phyloP scores from a whole-genome alignment of 2,888 invertebrate species.

The Charanyca ferruginea region DNA sequence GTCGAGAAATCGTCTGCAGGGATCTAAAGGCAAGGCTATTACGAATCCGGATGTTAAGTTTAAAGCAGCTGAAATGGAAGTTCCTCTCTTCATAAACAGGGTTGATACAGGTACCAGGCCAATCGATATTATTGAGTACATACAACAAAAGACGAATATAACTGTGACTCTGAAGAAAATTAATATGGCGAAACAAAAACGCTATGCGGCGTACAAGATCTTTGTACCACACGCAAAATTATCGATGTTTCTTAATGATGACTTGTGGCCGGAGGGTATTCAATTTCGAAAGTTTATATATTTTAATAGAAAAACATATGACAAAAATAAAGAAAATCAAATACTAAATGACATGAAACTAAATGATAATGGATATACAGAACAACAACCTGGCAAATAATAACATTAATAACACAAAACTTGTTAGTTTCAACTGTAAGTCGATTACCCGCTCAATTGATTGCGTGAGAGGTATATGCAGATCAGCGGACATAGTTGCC shows the following conservation, averaged over 20 bases:
- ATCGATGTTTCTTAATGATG: slow-evolving; percentile 30
- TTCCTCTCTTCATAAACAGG: not conserved
- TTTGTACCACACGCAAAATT: too few relatives aligned
- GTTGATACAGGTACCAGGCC: not conserved
- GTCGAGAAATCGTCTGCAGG: not conserved
- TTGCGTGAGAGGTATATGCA: slow-evolving; percentile 1
- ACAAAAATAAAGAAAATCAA: slow-evolving; percentile 14
- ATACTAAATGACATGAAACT: slow-evolving; percentile 5
- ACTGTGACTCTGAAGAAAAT: slow-evolving; percentile 12
- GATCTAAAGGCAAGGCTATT: not conserved
- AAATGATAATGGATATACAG: slow-evolving; percentile 7
- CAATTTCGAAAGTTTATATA: slow-evolving; percentile 34
- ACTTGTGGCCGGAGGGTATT: slow-evolving; percentile 43
- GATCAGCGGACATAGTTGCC: too few relatives aligned
- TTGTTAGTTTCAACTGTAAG: slow-evolving; percentile 11
- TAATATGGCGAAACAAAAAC: slow-evolving; percentile 10
- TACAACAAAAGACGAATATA: slow-evolving; percentile 3
- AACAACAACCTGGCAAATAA: slow-evolving; percentile 8
- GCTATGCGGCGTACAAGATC: slow-evolving; percentile 40
- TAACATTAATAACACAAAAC: not conserved
- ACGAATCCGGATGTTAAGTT: not conserved
- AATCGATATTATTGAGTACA: not conserved
- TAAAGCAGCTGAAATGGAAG: not conserved
- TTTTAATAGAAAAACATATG: slow-evolving; percentile 22
- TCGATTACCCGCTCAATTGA: slow-evolving; percentile 9